Evolutionary conservation across 2,888 invertebrate species (phyloP), one percentile per base, ranked within the genome.

Genomic region (Amphimallon solstitiale): DNA sequence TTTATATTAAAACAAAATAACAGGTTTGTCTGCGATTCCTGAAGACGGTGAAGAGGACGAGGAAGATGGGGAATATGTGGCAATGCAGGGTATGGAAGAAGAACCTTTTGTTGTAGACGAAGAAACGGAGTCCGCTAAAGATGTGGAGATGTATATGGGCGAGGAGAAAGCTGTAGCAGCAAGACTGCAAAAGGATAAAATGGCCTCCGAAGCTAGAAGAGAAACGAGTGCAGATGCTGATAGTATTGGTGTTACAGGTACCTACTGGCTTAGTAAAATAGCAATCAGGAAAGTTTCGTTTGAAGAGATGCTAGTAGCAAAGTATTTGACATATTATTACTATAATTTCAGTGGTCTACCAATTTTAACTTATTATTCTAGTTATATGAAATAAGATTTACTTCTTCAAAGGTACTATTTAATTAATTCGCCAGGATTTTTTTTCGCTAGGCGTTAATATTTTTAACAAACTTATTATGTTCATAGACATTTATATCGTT

Each of bases 11-110:
- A 23, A n/a, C 6, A 29, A 9, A 1, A 7, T 15, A 35, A 9
- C 15, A 51, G 51, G 43, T 43, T 34, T 59, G 14, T 59, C 9
- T 5, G 21, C 40, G 14, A 59, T 59, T 14, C 38, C 10, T n/a
- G 73, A 77, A 71, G 71, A 74, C 75, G 76, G 75, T 74, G 75
- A 75, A 74, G 77, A 52, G n/a, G 21, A 17, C 9, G 56, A 43
- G 10, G 48, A 54, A 21, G 63, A 66, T 29, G 63, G 38, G 9
- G 54, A 67, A 59, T 10, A 9, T 40, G 38, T 43, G 7, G 45
- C 19, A 14, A 14, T 10, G 1, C 62, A 56, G 23, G 63, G 35
- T 14, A 65, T 56, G 35, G 56, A 60, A 59, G 46, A 52, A 10
- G 43, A 40, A 34, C 9, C 21, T 43, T 12, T 29, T 29, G 5